phyloP scores from a whole-genome alignment of 2,113 vertebrate genomes.

The Phasianus colchicus region DNA sequence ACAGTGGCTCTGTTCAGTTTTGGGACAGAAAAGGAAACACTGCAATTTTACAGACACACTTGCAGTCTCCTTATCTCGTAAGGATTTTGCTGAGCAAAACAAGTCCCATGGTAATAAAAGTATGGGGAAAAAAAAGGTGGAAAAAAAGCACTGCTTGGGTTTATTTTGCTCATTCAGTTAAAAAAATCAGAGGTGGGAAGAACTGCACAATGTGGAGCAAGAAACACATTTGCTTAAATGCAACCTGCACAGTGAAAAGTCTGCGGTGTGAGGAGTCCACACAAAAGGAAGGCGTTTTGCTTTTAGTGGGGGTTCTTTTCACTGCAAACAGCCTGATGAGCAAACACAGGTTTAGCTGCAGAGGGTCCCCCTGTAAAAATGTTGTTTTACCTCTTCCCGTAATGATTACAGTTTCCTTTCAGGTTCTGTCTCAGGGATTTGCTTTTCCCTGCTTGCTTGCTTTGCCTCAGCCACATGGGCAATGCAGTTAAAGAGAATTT shows the following conservation, averaged over 20 bases:
- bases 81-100: not conserved
- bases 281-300: not conserved
- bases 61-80: not conserved
- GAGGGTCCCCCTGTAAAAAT: not conserved
- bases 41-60: not conserved
- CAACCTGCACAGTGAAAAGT: not conserved
- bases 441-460: not conserved
- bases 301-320: not conserved
- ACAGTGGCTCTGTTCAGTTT: fast-evolving
- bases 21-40: not conserved
- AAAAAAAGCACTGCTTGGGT: not conserved
- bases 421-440: not conserved
- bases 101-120: not conserved
- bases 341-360: not conserved
- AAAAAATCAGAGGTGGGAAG: not conserved
- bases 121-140: not conserved
- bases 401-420: not conserved
- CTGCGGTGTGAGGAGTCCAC: not conserved
- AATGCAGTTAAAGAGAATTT: not conserved
- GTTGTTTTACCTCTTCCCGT: not conserved
- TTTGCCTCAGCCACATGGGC: not conserved
- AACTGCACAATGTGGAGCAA: not conserved
- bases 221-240: not conserved
- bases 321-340: not conserved
- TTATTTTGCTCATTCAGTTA: not conserved